These are phyloP conservation scores for Virgularia gustaviana DNA, from an alignment of 92 coral and sea anemone species.

Conservation along the genomic window DNA sequence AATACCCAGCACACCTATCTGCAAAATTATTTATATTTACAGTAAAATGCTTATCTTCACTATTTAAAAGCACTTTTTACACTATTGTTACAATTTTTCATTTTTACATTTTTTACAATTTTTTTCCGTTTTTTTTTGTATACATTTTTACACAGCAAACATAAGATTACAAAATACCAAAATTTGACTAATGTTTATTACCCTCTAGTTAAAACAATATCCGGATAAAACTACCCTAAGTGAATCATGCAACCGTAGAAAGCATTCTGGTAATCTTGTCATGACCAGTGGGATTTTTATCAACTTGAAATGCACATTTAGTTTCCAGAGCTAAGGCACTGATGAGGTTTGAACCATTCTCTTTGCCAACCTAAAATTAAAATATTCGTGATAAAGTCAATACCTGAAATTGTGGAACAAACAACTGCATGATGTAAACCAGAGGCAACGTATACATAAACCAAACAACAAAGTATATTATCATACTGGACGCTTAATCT, in stretches of 20 bases:
- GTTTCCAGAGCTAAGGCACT: slow-evolving; percentile 38
- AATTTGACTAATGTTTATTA: no score
- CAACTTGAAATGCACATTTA: slow-evolving; percentile 30
- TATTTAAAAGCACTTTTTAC: not conserved
- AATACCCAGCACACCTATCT: not conserved
- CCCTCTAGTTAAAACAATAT: not conserved
- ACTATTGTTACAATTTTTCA: not conserved
- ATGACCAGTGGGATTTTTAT: slow-evolving; percentile 3
- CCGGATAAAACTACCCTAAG: not conserved
- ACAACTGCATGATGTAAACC: no score
- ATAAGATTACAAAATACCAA: not conserved
- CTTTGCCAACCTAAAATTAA: no score
- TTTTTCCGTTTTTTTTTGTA: slow-evolving; percentile 18
- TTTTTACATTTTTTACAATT: slow-evolving; percentile 28
- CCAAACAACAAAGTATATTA: no score
- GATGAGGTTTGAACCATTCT: slow-evolving; percentile 21
- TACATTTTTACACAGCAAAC: slow-evolving; percentile 13
- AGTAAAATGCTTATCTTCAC: slow-evolving; percentile 9
- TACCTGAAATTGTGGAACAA: no score
- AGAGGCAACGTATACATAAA: no score
- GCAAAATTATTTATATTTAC: slow-evolving; percentile 17
- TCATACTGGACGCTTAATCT: no score
- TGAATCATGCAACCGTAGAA: not conserved
- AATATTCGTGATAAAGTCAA: no score
- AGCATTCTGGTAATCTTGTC: slow-evolving; percentile 27